Evolutionary conservation across 2,797 vertebrate genomes (phyloP), one percentile per base, ranked within the genome.

Genomic region (Brotula barbata): DNA sequence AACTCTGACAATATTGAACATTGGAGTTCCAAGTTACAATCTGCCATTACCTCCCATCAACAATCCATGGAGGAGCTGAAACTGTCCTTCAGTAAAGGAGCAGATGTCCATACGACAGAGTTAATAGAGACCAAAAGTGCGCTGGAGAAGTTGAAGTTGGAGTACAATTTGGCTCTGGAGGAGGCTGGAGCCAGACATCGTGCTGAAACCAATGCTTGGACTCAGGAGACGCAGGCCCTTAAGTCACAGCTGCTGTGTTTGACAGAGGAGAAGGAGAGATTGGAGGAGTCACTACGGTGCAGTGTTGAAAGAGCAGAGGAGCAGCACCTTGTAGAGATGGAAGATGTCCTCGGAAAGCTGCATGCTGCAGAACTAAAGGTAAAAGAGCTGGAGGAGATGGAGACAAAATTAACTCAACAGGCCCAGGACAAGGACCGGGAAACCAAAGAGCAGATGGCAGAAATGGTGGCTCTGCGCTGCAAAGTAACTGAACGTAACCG

Each of bases 271-370:
- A 97, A 94, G 65, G 96, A 96, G 53, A 86, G 78, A 21, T 86
- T 89, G 72, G 89, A 95, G 74, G 96, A 98, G 50, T 85, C 75
- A 3, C 69, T 96, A 25, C 90, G 89, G 45, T 87, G 81, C 23
- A 93, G 88, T 2, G 81, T 99, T 72, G 97, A 99, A 73, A 92
- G 78, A 34, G 82, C 89, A 0, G 97, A 98, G 84, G 94, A 96
- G 64, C 97, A 98, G 83, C 96, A 99, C 71, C 93, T 98, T 21
- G 93, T 98, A 57, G 97, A 99, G 82, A 95, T 99, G 94, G 97
- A 99, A 82, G 97, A 99, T 34, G 86, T 93, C 14, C 88, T 99
- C 66, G 94, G 91, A 80, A 99, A 98, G 78, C 88, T 99, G 16
- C 95, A 97, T 84, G 86, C 92, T 64, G 90, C 93, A 1, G 96